These are phyloP conservation scores for Nasonia oneida DNA, from an alignment of 2,888 invertebrate species.

Conservation along the genomic window DNA sequence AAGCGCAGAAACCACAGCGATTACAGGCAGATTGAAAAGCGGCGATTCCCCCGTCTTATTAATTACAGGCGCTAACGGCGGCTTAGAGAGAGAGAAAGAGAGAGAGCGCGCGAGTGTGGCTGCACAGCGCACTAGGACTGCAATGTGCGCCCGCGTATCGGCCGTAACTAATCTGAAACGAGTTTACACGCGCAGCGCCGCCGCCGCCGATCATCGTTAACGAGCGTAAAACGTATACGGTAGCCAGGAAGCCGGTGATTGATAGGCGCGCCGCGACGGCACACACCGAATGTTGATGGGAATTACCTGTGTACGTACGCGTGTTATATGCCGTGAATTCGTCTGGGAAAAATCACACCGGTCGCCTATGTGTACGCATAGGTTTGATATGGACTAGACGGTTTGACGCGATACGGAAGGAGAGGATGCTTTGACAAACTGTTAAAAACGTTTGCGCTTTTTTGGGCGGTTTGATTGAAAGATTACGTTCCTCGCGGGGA, in stretches of 20 bases:
- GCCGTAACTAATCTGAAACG: slow-evolving; percentile 67
- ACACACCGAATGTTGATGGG: slow-evolving; percentile 2
- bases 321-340: not conserved
- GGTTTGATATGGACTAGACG: no score
- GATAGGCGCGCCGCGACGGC: slow-evolving; percentile 14
- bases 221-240: slow-evolving; percentile 43
- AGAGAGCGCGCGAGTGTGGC: not conserved
- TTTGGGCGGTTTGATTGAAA: not conserved
- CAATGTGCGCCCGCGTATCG: slow-evolving; percentile 56
- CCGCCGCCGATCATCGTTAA: slow-evolving; percentile 57
- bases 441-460: slow-evolving; percentile 1
- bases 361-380: no score
- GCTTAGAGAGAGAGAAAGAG: slow-evolving; percentile 12
- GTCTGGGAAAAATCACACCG: not conserved
- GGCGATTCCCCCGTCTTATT: slow-evolving; percentile 47
- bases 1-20: slow-evolving; percentile 9
- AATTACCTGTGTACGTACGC: slow-evolving; percentile 9
- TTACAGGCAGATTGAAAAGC: slow-evolving; percentile 53
- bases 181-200: slow-evolving; percentile 64
- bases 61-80: slow-evolving; percentile 52
- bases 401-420: no score
- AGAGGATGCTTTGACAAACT: not conserved
- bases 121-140: not conserved
- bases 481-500: not conserved
- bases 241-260: slow-evolving; percentile 31